These are phyloP conservation scores for Zaprionus kolodkinae DNA, from an alignment of 1,140 invertebrate species.

Conservation along the genomic window DNA sequence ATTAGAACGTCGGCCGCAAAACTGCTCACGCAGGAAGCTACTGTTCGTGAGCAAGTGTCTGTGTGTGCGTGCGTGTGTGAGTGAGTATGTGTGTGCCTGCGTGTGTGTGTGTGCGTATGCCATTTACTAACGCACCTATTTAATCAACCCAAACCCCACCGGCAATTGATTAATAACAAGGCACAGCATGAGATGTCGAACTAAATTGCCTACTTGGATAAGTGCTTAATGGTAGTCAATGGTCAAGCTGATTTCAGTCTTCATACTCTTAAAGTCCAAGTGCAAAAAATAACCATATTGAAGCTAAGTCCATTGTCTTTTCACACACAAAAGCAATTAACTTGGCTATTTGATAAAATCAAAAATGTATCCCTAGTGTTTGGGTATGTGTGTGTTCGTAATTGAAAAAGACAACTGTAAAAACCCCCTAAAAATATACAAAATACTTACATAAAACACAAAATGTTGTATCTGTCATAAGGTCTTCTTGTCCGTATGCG, in stretches of 20 bases:
- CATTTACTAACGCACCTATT: conserved; percentile 67
- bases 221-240: conserved; percentile 10
- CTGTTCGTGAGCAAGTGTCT: conserved; percentile 7
- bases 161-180: conserved; percentile 72
- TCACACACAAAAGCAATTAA: conserved; percentile 70
- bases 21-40: conserved; percentile 4
- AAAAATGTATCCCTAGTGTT: conserved; percentile 44
- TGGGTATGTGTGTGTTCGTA: conserved; percentile 40
- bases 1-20: conserved; percentile 45
- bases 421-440: conserved; percentile 63
- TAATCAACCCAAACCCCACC: conserved; percentile 62
- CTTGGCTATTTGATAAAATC: conserved; percentile 67
- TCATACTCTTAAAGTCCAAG: conserved; percentile 45
- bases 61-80: too few species aligned
- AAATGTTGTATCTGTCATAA: conserved; percentile 22
- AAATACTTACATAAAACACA: conserved; percentile 42
- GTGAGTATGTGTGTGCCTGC: not conserved
- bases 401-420: conserved; percentile 60
- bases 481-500: not conserved
- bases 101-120: conserved; percentile 36
- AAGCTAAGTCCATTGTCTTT: conserved; percentile 45
- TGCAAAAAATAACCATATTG: conserved; percentile 51
- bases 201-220: conserved; percentile 60
- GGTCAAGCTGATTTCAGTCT: conserved; percentile 10
- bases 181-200: conserved; percentile 59